Evolutionary conservation across 2,797 vertebrate genomes (phyloP).

Genomic region (Chelon labrosus): DNA sequence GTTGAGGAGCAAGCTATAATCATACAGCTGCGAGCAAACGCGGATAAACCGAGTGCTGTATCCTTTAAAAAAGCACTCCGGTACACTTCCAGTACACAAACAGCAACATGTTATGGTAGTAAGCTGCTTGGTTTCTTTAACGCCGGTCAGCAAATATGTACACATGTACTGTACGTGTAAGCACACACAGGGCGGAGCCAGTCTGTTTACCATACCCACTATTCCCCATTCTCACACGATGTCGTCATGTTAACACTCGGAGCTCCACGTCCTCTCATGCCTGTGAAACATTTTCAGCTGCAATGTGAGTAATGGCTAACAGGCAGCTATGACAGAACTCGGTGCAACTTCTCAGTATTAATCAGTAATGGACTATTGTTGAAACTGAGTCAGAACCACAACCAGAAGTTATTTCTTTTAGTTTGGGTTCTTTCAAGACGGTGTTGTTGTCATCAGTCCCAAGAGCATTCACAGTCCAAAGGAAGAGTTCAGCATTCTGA

Average conservation of each 20-base stretch:
- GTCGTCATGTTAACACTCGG: slow-evolving; percentile 57
- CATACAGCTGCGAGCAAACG: slow-evolving; percentile 48
- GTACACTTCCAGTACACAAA: slow-evolving; percentile 21
- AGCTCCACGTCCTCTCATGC: slow-evolving; percentile 33
- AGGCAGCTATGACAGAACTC: slow-evolving; percentile 30
- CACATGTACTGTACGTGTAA: slow-evolving; percentile 20
- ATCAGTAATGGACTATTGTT: slow-evolving; percentile 38
- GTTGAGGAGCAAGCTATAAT: slow-evolving; percentile 32
- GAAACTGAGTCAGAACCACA: slow-evolving; percentile 9
- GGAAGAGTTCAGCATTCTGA: background rate
- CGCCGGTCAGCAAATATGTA: slow-evolving; percentile 43
- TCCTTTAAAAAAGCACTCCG: slow-evolving; percentile 46
- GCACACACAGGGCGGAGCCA: slow-evolving; percentile 7
- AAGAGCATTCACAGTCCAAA: background rate
- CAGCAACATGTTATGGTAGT: slow-evolving; percentile 25
- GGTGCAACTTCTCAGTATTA: slow-evolving; percentile 23
- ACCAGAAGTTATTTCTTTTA: slow-evolving; percentile 20
- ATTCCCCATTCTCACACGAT: slow-evolving; percentile 63
- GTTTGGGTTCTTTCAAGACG: background rate
- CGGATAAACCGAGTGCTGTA: slow-evolving; percentile 54
- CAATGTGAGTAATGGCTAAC: slow-evolving; percentile 55
- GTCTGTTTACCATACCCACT: too few species aligned
- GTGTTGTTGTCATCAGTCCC: background rate
- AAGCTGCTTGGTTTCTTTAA: slow-evolving; percentile 36
- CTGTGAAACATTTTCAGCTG: slow-evolving; percentile 55